Percentiles rank a stretch among this genome's conserved stretches.
Evolutionary conservation across 1,140 invertebrate species (phyloP).

Genomic region (Zaprionus vittiger): DNA sequence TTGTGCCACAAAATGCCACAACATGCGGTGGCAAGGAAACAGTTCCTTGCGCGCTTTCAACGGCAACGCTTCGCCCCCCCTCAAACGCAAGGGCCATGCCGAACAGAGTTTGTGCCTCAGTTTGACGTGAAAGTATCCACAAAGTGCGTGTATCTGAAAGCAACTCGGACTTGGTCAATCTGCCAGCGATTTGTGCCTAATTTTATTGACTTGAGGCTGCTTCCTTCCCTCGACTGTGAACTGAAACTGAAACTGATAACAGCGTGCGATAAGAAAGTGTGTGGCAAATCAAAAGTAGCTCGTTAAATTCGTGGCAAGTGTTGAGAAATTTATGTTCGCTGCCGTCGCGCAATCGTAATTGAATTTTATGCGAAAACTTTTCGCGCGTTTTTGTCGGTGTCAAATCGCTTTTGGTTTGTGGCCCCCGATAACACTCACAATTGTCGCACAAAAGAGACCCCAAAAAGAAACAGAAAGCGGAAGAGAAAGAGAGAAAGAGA

Average conservation of each 20-base stretch:
- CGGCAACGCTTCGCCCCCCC: conserved; percentile 43
- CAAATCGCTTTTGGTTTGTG: conserved; percentile 32
- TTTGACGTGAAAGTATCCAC: background rate
- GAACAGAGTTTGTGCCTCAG: background rate
- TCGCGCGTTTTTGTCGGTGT: conserved; percentile 35
- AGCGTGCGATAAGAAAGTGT: conserved; percentile 68
- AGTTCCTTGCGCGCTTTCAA: conserved; percentile 81
- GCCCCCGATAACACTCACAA: conserved; percentile 51
- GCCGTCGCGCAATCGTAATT: conserved; percentile 66
- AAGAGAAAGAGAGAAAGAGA: background rate
- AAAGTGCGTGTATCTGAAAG: conserved; percentile 10
- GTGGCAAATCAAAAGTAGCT: conserved; percentile 70
- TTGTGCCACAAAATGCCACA: conserved; percentile 57
- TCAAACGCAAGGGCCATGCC: background rate
- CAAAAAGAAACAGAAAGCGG: background rate
- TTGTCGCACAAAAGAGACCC: conserved; percentile 2
- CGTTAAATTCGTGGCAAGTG: conserved; percentile 70
- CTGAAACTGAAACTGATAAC: conserved; percentile 48
- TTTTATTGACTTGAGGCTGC: conserved; percentile 44
- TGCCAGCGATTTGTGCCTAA: conserved; percentile 39
- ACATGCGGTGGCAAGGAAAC: conserved; percentile 51
- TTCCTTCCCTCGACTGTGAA: too few relatives aligned
- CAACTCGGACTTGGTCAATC: background rate
- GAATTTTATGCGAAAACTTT: conserved; percentile 75
- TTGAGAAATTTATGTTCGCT: conserved; percentile 63